Evolutionary conservation across 2,113 vertebrate species (phyloP), one percentile per base, ranked within the genome.

Genomic region (Mus spicilegus): DNA sequence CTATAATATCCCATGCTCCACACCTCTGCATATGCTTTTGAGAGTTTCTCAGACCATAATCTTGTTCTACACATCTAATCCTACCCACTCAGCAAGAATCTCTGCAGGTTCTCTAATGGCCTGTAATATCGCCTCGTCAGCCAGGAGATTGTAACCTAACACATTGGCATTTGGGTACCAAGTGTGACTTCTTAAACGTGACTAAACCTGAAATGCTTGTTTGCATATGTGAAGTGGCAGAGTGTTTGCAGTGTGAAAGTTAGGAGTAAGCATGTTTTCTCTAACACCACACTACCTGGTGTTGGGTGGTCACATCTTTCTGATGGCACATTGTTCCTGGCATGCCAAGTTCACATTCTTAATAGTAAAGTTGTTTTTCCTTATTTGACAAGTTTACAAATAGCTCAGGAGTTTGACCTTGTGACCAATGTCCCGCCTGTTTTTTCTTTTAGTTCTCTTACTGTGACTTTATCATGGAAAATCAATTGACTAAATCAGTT

Each of bases 391-490:
- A 92, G 22, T 78, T 93, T 92, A 51, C 93, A 69, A 77, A 22
- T 67, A 16, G 82, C 81, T 88, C 49, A 54, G 63, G 28, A 87
- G 13, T 42, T 39, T 87, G 36, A 97, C 82, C 10, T 91, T 85
- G 36, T 92, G 46, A 92, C 26, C 3, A 1, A 7, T 95, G 1
- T 86, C 56, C 93, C 76, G 1, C 17, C 19, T 39, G 22, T 20
- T 39, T 24, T 13, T 16, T 63, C 3, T 51, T 72, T 97, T 81
- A 97, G 96, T 78, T 92, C 96, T 95, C 13, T 42, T 82, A 19
- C 54, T 93, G 77, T 95, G 73, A 94, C 73, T 84, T 11, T 95
- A 98, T 80, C 89, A 99, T 99, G 99, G 98, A 99, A 63, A 99
- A 99, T 91, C 98, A 98, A 24, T 80, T 99, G 95, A 98, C 99